Conservation (phyloP, 1,140 invertebrate genomes). For the Cotesia vestalis region DNA sequence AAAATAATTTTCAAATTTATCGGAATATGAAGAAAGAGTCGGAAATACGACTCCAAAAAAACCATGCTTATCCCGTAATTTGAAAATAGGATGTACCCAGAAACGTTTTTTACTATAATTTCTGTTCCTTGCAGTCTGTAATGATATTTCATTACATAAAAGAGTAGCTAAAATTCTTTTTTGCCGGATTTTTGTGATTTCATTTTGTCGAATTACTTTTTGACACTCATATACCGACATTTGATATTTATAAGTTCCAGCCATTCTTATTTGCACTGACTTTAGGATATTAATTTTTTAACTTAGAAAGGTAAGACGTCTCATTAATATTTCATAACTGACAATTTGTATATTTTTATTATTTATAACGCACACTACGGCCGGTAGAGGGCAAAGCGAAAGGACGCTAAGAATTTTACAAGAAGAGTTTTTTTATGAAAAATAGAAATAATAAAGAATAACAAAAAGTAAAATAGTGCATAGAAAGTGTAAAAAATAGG, state of each 20-base stretch:
- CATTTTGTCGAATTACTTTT: slow-evolving; percentile 8
- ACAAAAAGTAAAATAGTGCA: no score
- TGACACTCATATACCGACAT: slow-evolving; percentile 30
- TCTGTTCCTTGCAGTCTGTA: not conserved
- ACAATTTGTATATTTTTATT: no score
- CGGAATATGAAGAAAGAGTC: slow-evolving; percentile 14
- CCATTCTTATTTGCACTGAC: not conserved
- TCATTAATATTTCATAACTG: no score
- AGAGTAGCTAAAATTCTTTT: slow-evolving; percentile 28
- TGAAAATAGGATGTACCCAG: slow-evolving; percentile 32
- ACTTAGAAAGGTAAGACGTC: no score
- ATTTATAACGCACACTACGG: no score
- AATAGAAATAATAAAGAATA: no score
- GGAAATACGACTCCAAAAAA: slow-evolving; percentile 32
- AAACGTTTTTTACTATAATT: slow-evolving; percentile 21
- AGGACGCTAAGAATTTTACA: no score
- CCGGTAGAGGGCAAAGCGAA: no score
- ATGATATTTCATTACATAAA: slow-evolving; percentile 14
- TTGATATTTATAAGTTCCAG: slow-evolving; percentile 11
- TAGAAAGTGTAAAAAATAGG: no score
- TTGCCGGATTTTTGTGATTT: slow-evolving; percentile 24
- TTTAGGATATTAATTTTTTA: no score
- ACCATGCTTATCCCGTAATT: slow-evolving; percentile 23
- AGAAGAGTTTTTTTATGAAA: no score
- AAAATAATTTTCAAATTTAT: slow-evolving; percentile 35